A percentile compares a stretch with the other conserved stretches of the same genome.
Conservation (phyloP, 2,797 vertebrate species). For the Natrix natrix region DNA sequence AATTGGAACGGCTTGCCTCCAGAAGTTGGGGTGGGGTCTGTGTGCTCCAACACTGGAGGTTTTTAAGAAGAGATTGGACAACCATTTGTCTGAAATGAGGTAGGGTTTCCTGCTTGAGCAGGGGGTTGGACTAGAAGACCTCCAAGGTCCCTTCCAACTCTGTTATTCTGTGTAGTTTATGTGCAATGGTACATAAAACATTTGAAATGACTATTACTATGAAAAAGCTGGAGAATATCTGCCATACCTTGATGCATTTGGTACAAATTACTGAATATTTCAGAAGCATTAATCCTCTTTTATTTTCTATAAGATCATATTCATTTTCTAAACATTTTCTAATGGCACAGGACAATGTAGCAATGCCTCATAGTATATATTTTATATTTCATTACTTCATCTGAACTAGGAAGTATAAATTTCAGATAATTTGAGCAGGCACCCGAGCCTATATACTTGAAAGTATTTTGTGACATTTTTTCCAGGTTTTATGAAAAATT, state of each 20-base stretch:
- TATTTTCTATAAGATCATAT: not conserved
- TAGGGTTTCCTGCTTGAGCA: not conserved
- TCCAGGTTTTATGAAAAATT: not conserved
- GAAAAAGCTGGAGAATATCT: not conserved
- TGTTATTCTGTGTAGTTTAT: not conserved
- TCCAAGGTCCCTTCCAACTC: not conserved
- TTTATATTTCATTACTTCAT: constrained; percentile 1
- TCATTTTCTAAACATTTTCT: not conserved
- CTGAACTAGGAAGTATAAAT: constrained; percentile 1
- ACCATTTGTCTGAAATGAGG: not conserved
- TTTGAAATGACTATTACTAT: not conserved
- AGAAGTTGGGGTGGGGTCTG: not conserved
- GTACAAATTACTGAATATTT: not conserved
- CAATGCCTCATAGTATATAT: not conserved
- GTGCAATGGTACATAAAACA: not conserved
- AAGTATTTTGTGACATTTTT: not conserved
- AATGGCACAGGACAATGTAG: not conserved
- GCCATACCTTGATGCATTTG: not conserved
- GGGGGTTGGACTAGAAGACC: not conserved
- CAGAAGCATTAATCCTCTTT: not conserved
- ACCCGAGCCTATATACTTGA: not conserved
- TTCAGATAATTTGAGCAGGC: not conserved
- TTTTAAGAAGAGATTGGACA: not conserved
- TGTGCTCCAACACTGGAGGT: not conserved
- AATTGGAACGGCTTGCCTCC: not conserved